Conservation (phyloP, 2,113 vertebrate genomes). For the Zosterops borbonicus region DNA sequence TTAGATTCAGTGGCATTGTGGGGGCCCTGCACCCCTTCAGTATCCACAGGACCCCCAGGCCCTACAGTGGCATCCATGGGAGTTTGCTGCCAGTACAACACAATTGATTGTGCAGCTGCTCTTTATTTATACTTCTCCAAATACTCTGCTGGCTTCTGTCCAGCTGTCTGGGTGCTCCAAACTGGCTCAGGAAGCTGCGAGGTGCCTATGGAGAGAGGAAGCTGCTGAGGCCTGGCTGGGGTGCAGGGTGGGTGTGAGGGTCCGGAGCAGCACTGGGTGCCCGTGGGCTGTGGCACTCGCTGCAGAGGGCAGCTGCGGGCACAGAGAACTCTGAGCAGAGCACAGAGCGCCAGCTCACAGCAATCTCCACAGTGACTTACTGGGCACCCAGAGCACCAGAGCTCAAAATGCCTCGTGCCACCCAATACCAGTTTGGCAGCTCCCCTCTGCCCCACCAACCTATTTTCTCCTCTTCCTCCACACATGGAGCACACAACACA, state of each 20-base stretch:
- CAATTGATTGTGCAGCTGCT: neutral
- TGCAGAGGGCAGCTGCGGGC: neutral
- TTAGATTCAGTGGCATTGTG: neutral
- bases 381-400: neutral
- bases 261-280: fast-evolving
- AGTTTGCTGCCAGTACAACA: neutral
- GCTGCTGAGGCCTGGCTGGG: fast-evolving
- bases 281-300: fast-evolving
- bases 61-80: neutral
- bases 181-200: neutral
- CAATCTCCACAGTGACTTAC: neutral
- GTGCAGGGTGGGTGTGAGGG: fast-evolving
- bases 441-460: neutral
- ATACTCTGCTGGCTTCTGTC: neutral
- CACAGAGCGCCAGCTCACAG: fast-evolving
- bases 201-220: neutral
- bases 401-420: fast-evolving
- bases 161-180: fast-evolving
- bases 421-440: neutral
- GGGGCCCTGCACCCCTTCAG: neutral
- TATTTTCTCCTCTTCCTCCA: neutral
- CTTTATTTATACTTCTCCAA: neutral
- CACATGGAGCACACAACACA: neutral
- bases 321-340: neutral
- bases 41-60: too few species aligned